A percentile compares a stretch with the other conserved stretches of the same genome.
Evolutionary conservation across 2,797 vertebrate species (phyloP).

Genomic region (Onychomys arenicola): DNA sequence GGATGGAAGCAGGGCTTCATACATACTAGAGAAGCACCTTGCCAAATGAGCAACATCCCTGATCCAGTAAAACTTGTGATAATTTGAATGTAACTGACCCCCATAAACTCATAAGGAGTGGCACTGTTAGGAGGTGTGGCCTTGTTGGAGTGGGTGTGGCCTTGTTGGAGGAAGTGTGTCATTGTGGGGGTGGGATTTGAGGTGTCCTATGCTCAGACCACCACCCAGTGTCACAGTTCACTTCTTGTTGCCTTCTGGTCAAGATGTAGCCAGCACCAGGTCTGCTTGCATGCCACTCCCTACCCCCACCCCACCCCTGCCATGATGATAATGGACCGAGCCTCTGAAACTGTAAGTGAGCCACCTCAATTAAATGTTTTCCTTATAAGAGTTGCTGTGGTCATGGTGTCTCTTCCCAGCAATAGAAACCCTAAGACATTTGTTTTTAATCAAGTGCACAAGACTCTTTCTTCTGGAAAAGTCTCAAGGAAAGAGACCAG

Average conservation of each 20-base stretch:
- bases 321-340: no score
- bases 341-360: no score
- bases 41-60: background rate
- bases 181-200: no score
- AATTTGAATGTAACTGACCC: no score
- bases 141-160: no score
- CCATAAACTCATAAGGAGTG: no score
- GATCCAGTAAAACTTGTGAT: background rate
- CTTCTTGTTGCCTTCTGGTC: background rate
- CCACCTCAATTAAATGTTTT: background rate
- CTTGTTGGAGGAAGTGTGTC: no score
- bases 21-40: background rate
- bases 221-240: background rate
- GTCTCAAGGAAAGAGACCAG: background rate
- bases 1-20: background rate
- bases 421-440: background rate
- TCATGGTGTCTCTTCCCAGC: background rate
- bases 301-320: no score
- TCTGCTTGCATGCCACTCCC: no score
- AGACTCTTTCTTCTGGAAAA: background rate
- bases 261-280: background rate
- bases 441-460: background rate
- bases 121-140: no score
- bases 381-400: background rate
- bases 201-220: background rate